These are phyloP conservation scores for Drosophila recens DNA, from an alignment of 2,888 invertebrate genomes.

Conservation along the genomic window DNA sequence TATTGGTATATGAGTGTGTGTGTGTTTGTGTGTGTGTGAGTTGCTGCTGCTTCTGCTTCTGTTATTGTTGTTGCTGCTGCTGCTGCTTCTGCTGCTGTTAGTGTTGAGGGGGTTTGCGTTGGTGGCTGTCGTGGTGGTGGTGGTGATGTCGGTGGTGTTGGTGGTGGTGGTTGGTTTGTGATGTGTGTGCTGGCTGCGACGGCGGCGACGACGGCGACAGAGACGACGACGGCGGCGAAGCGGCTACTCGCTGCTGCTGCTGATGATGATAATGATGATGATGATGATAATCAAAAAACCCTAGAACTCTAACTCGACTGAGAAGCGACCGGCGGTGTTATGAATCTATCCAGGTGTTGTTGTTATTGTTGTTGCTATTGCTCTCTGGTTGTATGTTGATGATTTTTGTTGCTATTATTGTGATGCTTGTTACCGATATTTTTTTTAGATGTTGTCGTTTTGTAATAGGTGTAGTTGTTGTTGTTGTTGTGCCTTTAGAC, in stretches of 20 bases:
- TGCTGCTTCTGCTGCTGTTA: constrained; percentile 45
- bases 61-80: constrained; percentile 42
- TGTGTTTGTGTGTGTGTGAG: constrained; percentile 39
- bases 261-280: constrained; percentile 6
- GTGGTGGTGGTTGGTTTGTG: constrained; percentile 69
- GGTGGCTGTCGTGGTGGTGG: constrained; percentile 51
- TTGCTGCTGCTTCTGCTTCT: constrained; percentile 49
- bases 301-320: constrained; percentile 44
- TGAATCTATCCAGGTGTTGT: constrained; percentile 49
- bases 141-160: constrained; percentile 43
- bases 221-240: constrained; percentile 32
- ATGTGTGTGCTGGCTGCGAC: constrained; percentile 54
- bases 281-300: constrained; percentile 44
- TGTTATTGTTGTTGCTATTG: constrained; percentile 27
- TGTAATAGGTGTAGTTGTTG: constrained; percentile 35
- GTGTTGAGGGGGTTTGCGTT: constrained; percentile 57
- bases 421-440: constrained; percentile 29
- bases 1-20: constrained; percentile 31
- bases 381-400: constrained; percentile 12
- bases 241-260: constrained; percentile 37
- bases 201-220: constrained; percentile 36
- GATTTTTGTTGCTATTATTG: constrained; percentile 28
- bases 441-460: constrained; percentile 38
- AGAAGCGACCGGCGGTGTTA: constrained; percentile 44
- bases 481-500: constrained; percentile 55